Evolutionary conservation across 1,140 invertebrate species (phyloP).

Genomic region (Goniozus legneri): DNA sequence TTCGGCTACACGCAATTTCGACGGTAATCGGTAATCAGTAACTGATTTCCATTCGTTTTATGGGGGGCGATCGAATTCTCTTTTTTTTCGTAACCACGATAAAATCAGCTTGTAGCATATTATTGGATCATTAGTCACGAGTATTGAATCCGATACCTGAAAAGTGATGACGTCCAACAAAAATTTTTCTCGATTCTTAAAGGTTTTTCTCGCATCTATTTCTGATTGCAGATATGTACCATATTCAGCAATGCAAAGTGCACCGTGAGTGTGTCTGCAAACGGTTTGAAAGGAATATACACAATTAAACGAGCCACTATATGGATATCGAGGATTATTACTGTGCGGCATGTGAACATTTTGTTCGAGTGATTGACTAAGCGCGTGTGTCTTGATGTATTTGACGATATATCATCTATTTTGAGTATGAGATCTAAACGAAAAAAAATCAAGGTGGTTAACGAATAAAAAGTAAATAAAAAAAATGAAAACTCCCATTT

Average conservation of each 20-base stretch:
- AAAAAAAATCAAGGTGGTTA: background rate
- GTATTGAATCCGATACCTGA: too few relatives aligned
- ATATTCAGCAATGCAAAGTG: constrained; percentile 48
- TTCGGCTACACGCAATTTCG: too few relatives aligned
- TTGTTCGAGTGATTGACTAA: constrained; percentile 31
- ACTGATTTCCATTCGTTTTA: too few relatives aligned
- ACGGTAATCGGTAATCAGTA: too few relatives aligned
- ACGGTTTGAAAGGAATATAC: constrained; percentile 41
- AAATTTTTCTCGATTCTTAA: too few relatives aligned
- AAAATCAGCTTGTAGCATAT: too few relatives aligned
- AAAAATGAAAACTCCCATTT: constrained; percentile 42
- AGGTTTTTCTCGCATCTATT: constrained; percentile 16
- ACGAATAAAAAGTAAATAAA: constrained; percentile 15
- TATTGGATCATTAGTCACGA: too few relatives aligned
- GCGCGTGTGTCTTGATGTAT: constrained; percentile 37
- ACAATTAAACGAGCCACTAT: constrained; percentile 35
- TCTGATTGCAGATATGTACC: constrained; percentile 51
- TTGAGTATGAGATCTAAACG: constrained; percentile 38
- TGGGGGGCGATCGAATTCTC: too few relatives aligned
- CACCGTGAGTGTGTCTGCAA: constrained; percentile 46
- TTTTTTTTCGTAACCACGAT: too few relatives aligned
- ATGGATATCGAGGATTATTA: constrained; percentile 30
- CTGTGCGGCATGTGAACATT: constrained; percentile 41
- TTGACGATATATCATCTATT: constrained; percentile 48
- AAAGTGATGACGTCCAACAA: too few relatives aligned